Evolutionary conservation across 2,113 vertebrate genomes (phyloP).

Genomic region (Leucopternis melanops): DNA sequence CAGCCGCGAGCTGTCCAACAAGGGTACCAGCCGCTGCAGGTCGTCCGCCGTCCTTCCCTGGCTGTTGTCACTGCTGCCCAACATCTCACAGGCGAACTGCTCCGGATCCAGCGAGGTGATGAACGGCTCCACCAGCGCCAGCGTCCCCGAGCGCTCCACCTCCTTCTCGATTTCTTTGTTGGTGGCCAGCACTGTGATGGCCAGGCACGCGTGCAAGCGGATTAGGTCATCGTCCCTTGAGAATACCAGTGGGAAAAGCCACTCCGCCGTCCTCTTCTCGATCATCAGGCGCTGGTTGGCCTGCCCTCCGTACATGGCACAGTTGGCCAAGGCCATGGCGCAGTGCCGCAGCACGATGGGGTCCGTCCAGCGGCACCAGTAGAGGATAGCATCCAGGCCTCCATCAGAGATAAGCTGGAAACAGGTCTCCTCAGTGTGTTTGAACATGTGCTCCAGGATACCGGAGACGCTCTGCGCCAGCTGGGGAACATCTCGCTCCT

Average conservation of each 20-base stretch:
- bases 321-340: slow-evolving; percentile 91
- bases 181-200: slow-evolving; percentile 86
- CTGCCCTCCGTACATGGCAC: slow-evolving; percentile 92
- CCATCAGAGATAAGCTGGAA: slow-evolving; percentile 85
- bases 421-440: slow-evolving; percentile 94
- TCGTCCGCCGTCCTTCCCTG: slow-evolving; percentile 88
- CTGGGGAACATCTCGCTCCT: slow-evolving; percentile 82
- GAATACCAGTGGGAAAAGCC: slow-evolving; percentile 96
- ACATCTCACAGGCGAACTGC: slow-evolving; percentile 80
- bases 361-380: slow-evolving; percentile 92
- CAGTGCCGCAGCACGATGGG: slow-evolving; percentile 87
- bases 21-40: slow-evolving; percentile 86
- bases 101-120: slow-evolving; percentile 90
- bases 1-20: slow-evolving; percentile 88
- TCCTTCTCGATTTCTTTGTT: slow-evolving; percentile 94
- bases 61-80: slow-evolving; percentile 84
- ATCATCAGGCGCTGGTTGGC: slow-evolving; percentile 91
- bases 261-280: slow-evolving; percentile 89
- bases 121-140: slow-evolving; percentile 95
- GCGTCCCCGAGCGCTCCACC: slow-evolving; percentile 91
- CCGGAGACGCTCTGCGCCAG: slow-evolving; percentile 85
- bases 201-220: slow-evolving; percentile 91
- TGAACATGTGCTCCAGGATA: slow-evolving; percentile 99
- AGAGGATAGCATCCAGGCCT: slow-evolving; percentile 88
- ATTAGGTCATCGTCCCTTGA: slow-evolving; percentile 90